Conservation (phyloP, 2,113 vertebrate species). For the Dipodomys ordii region DNA sequence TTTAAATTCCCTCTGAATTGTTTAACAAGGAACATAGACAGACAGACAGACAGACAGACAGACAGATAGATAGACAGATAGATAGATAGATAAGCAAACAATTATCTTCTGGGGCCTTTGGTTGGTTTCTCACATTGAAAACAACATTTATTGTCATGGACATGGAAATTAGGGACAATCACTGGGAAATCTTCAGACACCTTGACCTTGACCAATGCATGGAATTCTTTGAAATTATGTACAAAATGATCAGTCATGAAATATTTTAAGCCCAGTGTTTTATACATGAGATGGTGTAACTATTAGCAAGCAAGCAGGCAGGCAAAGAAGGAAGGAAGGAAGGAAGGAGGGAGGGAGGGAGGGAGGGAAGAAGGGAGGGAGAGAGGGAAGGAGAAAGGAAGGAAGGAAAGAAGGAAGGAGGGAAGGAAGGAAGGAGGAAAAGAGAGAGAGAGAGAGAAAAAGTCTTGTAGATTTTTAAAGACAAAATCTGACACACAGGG, state of each 20-base stretch:
- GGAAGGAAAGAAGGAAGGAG: too few relatives aligned
- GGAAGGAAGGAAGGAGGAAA: too few relatives aligned
- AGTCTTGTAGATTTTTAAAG: neutral
- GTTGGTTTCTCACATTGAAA: slow-evolving; percentile 17
- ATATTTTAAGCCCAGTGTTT: neutral
- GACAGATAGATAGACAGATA: neutral
- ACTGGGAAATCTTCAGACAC: neutral
- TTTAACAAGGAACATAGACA: neutral
- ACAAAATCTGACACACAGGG: neutral
- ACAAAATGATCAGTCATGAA: slow-evolving; percentile 16
- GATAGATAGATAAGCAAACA: neutral
- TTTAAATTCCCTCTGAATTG: slow-evolving; percentile 80
- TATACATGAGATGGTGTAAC: neutral
- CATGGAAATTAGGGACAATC: neutral
- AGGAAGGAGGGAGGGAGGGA: too few relatives aligned
- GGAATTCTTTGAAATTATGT: neutral
- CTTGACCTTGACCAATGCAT: neutral
- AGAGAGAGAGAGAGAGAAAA: too few relatives aligned
- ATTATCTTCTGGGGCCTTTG: neutral
- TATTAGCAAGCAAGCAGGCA: too few relatives aligned
- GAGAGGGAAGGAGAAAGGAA: too few relatives aligned
- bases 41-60: neutral
- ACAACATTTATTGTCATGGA: neutral
- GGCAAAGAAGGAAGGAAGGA: too few relatives aligned
- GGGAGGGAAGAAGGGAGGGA: too few relatives aligned